A percentile compares a stretch with the other conserved stretches of the same genome.
phyloP scores from a whole-genome alignment of 2,888 invertebrate genomes.

The Tenthredo amoena region DNA sequence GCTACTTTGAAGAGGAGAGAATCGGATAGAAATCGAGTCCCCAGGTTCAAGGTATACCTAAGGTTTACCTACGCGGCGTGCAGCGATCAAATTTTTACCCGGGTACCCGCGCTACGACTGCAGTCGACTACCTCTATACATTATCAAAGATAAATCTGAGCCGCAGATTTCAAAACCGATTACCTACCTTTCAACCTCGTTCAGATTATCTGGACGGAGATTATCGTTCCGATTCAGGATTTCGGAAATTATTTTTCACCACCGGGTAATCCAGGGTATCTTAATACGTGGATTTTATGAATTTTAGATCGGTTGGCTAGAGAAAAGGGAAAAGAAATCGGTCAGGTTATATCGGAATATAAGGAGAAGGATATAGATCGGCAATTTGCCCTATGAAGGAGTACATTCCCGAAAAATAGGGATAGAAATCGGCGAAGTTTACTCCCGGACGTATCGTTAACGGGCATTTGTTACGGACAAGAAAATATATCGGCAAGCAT shows the following conservation, averaged over 20 bases:
- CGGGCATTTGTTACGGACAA: background rate
- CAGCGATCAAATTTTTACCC: conserved; percentile 24
- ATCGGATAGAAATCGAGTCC: conserved; percentile 28
- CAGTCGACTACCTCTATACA: background rate
- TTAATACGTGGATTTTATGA: background rate
- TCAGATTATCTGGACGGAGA: background rate
- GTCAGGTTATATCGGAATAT: background rate
- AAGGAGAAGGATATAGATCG: background rate
- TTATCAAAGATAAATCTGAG: background rate
- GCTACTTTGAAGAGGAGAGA: background rate
- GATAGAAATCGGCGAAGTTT: background rate
- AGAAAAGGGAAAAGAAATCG: background rate
- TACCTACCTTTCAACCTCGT: background rate
- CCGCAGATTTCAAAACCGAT: conserved; percentile 5
- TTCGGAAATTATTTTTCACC: background rate
- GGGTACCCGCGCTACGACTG: background rate
- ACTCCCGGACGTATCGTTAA: background rate
- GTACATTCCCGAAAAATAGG: background rate
- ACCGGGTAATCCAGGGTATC: background rate
- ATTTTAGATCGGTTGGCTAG: background rate
- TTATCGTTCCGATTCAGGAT: background rate
- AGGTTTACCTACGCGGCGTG: conserved; percentile 22
- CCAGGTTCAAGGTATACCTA: conserved; percentile 17
- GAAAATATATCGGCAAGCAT: background rate
- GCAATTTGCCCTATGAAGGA: background rate